Percentiles rank a stretch among this genome's conserved stretches.
phyloP scores from a whole-genome alignment of 2,113 vertebrate genomes.

The Gallinago undulata region DNA sequence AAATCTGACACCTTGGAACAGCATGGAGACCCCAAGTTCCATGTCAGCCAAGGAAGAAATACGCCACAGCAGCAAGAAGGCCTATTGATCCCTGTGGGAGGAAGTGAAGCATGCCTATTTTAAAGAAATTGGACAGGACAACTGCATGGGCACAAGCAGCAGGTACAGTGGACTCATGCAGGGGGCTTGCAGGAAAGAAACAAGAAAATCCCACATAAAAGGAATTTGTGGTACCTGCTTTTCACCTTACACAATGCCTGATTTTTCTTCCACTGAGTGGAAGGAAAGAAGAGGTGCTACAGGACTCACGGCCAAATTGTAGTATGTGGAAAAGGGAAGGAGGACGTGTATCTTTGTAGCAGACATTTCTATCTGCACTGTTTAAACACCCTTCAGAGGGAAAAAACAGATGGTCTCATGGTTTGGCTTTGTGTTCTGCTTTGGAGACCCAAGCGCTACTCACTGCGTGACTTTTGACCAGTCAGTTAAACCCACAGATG shows the following conservation, averaged over 20 bases:
- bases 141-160: neutral
- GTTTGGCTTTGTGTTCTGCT: neutral
- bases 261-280: neutral
- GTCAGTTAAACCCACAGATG: neutral
- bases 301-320: neutral
- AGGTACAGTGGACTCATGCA: neutral
- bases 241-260: neutral
- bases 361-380: neutral
- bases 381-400: neutral
- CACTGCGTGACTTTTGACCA: neutral
- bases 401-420: neutral
- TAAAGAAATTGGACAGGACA: neutral
- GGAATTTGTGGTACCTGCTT: neutral
- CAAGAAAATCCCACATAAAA: neutral
- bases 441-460: neutral
- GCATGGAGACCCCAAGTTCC: neutral
- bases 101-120: fast-evolving
- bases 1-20: neutral
- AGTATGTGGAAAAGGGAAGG: neutral
- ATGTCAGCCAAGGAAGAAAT: neutral
- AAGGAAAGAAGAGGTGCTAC: neutral
- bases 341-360: neutral
- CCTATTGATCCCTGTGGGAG: fast-evolving
- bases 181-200: neutral
- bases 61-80: neutral